Base-by-base conservation (phyloP, 2,888 invertebrate genomes). In the Falcaria lacertinaria region DNA sequence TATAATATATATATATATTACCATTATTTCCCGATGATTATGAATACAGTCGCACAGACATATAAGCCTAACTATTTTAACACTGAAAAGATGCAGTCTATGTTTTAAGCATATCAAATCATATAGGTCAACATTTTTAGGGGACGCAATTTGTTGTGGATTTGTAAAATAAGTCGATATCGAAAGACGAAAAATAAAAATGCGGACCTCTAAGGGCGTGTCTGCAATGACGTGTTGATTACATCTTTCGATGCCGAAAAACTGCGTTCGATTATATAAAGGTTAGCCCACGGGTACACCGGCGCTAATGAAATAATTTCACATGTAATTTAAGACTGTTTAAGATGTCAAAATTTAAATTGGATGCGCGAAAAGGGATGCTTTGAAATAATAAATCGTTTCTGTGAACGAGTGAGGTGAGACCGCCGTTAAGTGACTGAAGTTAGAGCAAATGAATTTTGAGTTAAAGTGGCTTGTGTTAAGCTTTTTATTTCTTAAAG, bases 291-390 rank as follows among this genome's bases (percentile, higher is more conserved):
- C 72, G 69, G 78, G 68, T 72, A 71, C 74, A 69, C 65, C 68
- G 60, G 59, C 66, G 60, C 80, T 87, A 88, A 88, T 88, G 83
- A 88, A 88, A 88, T 89, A 85, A 89, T 88, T 86, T 81, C 78
- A 74, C 69, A 70, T 72, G 78, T 86, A 88, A 87, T 89, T 88
- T 89, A 86, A 80, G 80, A 80, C 81, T 87, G 87, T 88, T 89
- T 87, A 89, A 89, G 87, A 89, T 77, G 88, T 89, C 88, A 89
- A 87, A 80, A 80, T 87, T 86, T 87, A 88, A 89, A 89, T 89
- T 89, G 88, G 88, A 82, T 84, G 83, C 79, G 81, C 74, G 85
- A 84, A 83, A 80, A 80, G 82, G 84, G 81, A 70, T 78, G 75
- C 64, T 76, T 76, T 71, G 62, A 77, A 78, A 83, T 83, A 85